phyloP scores from a whole-genome alignment of 2,888 invertebrate genomes.

The Trisateles emortualis region DNA sequence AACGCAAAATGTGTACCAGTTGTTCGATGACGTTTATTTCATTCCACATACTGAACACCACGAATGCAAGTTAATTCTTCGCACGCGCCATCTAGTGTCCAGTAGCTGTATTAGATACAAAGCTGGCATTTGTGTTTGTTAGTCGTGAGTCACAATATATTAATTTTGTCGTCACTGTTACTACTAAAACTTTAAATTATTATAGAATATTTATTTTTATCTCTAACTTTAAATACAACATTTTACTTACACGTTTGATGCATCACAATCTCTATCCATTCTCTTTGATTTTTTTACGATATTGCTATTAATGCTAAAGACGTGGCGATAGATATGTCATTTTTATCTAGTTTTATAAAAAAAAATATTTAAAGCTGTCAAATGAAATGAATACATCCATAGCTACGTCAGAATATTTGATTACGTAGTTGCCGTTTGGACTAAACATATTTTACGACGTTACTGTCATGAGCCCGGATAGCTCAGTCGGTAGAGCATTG shows the following conservation, averaged over 20 bases:
- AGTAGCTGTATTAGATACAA: slow-evolving; percentile 58
- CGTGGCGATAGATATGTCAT: not conserved
- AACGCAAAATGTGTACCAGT: slow-evolving; percentile 8
- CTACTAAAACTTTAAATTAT: not conserved
- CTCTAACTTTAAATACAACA: not conserved
- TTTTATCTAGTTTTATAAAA: too few species aligned
- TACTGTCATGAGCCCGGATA: slow-evolving; percentile 76
- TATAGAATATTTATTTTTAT: not conserved
- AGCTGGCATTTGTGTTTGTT: not conserved
- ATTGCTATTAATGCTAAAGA: not conserved
- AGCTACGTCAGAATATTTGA: too few species aligned
- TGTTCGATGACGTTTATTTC: slow-evolving; percentile 20
- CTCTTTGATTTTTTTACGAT: not conserved
- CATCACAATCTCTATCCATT: not conserved
- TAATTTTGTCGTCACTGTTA: not conserved
- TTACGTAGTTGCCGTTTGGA: slow-evolving; percentile 1
- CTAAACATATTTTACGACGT: slow-evolving; percentile 12
- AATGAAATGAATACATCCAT: too few species aligned
- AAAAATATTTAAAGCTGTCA: too few species aligned
- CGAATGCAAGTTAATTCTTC: slow-evolving; percentile 12
- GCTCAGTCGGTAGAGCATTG: slow-evolving; percentile 88
- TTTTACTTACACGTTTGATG: not conserved
- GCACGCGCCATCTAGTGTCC: slow-evolving; percentile 70
- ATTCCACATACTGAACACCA: slow-evolving; percentile 13
- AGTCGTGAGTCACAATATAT: not conserved